phyloP scores from a whole-genome alignment of 2,113 vertebrate genomes.

The Ochotona curzoniae region DNA sequence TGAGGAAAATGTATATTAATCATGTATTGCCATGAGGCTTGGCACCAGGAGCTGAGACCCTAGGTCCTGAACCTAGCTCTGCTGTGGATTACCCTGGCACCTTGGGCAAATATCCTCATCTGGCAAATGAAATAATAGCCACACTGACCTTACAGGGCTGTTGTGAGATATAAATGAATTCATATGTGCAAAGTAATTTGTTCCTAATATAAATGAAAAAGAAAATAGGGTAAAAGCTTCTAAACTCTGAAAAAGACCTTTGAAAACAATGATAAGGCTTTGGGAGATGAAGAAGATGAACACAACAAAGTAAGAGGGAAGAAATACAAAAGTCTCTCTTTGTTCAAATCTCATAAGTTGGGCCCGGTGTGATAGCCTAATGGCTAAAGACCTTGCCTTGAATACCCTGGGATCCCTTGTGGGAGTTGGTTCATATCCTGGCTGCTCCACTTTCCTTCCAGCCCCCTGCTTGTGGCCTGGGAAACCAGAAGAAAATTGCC shows the following conservation, averaged over 20 bases:
- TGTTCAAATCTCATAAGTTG: conserved; percentile 58
- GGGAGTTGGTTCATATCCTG: too few species aligned
- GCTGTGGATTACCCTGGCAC: background rate
- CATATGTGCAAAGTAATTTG: conserved; percentile 22
- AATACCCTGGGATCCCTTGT: too few species aligned
- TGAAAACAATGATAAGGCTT: background rate
- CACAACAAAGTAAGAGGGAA: conserved; percentile 7
- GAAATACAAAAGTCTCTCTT: conserved; percentile 68
- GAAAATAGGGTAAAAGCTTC: background rate
- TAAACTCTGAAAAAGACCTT: background rate
- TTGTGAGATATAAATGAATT: conserved; percentile 41
- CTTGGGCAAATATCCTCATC: conserved; percentile 20
- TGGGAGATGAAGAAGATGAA: background rate
- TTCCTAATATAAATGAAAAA: background rate
- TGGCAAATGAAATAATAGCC: conserved; percentile 36
- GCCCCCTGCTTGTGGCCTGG: too few species aligned
- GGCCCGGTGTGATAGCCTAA: too few species aligned
- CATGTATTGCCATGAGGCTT: conserved; percentile 84
- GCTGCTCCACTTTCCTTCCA: too few species aligned
- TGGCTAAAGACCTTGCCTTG: too few species aligned
- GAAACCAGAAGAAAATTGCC: too few species aligned
- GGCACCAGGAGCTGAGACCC: conserved; percentile 81
- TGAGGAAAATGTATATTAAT: conserved; percentile 88
- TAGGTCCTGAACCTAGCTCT: background rate
- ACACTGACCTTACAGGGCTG: background rate